Conservation (phyloP, 2,113 vertebrate species). For the Lucifuga dentata region DNA sequence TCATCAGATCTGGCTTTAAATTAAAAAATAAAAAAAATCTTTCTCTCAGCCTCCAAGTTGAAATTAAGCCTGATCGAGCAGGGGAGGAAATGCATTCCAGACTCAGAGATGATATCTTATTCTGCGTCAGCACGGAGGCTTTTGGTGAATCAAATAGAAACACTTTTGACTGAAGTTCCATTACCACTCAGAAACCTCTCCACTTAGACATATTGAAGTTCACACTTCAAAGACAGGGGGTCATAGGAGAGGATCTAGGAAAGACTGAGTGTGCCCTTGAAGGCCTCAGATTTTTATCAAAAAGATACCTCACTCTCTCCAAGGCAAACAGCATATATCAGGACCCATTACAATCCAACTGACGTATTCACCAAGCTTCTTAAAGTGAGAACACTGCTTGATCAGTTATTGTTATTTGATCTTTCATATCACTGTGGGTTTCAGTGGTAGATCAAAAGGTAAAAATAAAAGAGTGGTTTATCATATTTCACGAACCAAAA, state of each 20-base stretch:
- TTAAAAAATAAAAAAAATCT: conserved; percentile 41
- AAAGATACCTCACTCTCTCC: conserved; percentile 43
- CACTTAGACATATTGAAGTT: conserved; percentile 49
- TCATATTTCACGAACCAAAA: conserved; percentile 12
- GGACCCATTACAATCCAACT: conserved; percentile 45
- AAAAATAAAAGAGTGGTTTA: too few relatives aligned
- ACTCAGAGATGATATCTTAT: conserved; percentile 72
- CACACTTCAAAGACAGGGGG: conserved; percentile 68
- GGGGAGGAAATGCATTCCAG: conserved; percentile 71
- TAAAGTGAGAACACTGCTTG: conserved; percentile 3
- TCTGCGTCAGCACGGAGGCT: conserved; percentile 49
- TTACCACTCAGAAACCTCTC: conserved; percentile 42
- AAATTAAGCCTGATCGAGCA: conserved; percentile 67
- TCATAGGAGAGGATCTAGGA: conserved; percentile 48
- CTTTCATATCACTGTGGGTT: too few relatives aligned
- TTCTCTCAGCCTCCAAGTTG: conserved; percentile 40
- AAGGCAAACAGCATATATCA: conserved; percentile 58
- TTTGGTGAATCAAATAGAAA: conserved; percentile 59
- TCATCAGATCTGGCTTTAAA: conserved; percentile 77
- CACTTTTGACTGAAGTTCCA: conserved; percentile 61
- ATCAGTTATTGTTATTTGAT: neutral
- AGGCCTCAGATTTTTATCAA: conserved; percentile 65
- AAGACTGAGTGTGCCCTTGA: conserved; percentile 51
- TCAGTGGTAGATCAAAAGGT: too few relatives aligned
- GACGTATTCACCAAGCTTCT: conserved; percentile 35